Conservation (phyloP, 2,888 invertebrate genomes). For the Cancer borealis region DNA sequence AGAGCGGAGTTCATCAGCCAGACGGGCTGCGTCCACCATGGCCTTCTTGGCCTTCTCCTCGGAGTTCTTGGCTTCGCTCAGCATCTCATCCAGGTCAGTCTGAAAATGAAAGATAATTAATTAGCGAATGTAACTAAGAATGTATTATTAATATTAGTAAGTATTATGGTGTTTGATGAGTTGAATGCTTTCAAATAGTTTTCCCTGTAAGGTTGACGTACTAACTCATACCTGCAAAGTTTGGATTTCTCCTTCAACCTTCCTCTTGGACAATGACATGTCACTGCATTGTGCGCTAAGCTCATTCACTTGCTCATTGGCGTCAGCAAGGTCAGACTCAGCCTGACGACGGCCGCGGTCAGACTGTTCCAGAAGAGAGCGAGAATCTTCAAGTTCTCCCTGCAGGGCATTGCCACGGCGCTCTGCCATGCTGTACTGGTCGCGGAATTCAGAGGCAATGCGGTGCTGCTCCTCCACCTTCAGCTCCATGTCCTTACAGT, state of each 20-base stretch:
- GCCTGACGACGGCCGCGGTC: conserved; percentile 60
- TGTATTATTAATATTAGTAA: not conserved
- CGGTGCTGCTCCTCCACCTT: conserved; percentile 64
- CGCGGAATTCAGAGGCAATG: conserved; percentile 62
- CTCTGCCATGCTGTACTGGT: conserved; percentile 58
- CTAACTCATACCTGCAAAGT: conserved; percentile 90
- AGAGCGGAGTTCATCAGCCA: conserved; percentile 97
- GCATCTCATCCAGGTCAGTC: conserved; percentile 95
- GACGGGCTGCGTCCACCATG: conserved; percentile 96
- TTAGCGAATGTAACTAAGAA: not conserved
- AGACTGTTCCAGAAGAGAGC: conserved; percentile 62
- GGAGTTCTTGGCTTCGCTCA: conserved; percentile 97
- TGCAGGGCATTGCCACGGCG: conserved; percentile 59
- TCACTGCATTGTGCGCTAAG: conserved; percentile 35
- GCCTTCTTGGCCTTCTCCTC: conserved; percentile 99
- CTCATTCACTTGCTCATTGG: conserved; percentile 4
- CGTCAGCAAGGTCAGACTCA: conserved; percentile 55
- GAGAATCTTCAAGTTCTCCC: conserved; percentile 65
- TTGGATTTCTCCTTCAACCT: conserved; percentile 95
- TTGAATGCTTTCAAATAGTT: not conserved
- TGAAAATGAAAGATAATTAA: not conserved
- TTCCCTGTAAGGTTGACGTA: not conserved
- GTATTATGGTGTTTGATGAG: not conserved
- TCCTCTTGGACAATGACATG: conserved; percentile 51
- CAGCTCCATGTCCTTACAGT: conserved; percentile 58